Evolutionary conservation across 2,888 invertebrate species (phyloP).

Genomic region (Dryadula phaetusa): DNA sequence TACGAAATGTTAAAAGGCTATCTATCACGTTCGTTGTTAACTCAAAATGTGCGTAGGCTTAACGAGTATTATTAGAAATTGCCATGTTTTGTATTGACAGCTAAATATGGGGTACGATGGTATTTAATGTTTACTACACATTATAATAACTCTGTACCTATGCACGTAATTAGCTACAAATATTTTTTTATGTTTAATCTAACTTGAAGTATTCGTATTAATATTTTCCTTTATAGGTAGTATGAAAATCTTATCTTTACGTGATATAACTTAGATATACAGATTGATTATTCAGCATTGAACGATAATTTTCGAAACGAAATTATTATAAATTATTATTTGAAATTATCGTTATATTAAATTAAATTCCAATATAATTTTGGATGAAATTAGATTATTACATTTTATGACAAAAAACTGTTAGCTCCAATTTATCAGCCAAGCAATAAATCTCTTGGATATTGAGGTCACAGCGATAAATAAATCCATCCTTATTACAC

Average conservation of each 20-base stretch:
- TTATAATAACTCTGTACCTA: neutral
- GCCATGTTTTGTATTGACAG: slow-evolving; percentile 8
- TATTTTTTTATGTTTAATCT: neutral
- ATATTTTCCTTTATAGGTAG: slow-evolving; percentile 11
- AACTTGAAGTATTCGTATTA: neutral
- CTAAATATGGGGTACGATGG: neutral
- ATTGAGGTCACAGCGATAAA: slow-evolving; percentile 51
- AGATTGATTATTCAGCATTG: slow-evolving; percentile 25
- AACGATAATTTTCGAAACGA: slow-evolving; percentile 1
- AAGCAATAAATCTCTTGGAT: slow-evolving; percentile 30
- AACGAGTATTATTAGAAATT: slow-evolving; percentile 34
- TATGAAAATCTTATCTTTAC: slow-evolving; percentile 25
- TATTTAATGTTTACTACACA: slow-evolving; percentile 7
- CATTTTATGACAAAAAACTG: neutral
- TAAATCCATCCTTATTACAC: slow-evolving; percentile 55
- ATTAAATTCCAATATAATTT: too few relatives aligned
- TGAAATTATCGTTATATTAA: too few relatives aligned
- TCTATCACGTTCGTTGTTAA: slow-evolving; percentile 33
- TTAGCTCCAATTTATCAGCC: neutral
- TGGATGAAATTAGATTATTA: neutral
- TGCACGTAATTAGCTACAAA: neutral
- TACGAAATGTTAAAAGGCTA: slow-evolving; percentile 35
- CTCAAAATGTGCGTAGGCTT: slow-evolving; percentile 31
- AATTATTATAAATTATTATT: too few relatives aligned
- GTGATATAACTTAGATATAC: slow-evolving; percentile 27